phyloP scores from a whole-genome alignment of 2,888 invertebrate genomes.

The Trichacis sp. region DNA sequence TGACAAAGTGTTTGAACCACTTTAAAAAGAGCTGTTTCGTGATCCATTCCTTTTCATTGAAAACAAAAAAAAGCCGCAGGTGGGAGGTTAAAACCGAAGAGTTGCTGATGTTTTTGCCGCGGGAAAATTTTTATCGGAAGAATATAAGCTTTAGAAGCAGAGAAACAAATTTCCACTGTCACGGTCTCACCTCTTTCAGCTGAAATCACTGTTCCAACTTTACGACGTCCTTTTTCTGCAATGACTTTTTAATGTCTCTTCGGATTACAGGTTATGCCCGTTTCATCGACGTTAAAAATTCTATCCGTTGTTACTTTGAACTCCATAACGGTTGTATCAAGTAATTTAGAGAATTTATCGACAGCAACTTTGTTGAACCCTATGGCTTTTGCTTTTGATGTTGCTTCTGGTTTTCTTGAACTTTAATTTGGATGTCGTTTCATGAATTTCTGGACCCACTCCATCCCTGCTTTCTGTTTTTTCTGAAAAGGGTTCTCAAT shows the following conservation, averaged over 20 bases:
- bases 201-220: slow-evolving; percentile 7
- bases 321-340: background rate
- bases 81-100: slow-evolving; percentile 1
- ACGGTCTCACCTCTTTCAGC: slow-evolving; percentile 8
- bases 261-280: background rate
- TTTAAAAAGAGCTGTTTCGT: background rate
- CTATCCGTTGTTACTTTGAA: background rate
- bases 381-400: slow-evolving; percentile 1
- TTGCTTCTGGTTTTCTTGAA: background rate
- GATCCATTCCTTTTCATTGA: background rate
- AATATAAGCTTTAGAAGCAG: background rate
- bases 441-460: background rate
- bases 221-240: slow-evolving; percentile 4
- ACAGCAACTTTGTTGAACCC: slow-evolving; percentile 6
- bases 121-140: background rate
- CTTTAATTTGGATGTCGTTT: background rate
- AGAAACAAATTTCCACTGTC: slow-evolving; percentile 6
- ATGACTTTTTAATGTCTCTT: slow-evolving; percentile 1
- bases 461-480: background rate
- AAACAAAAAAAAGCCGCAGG: background rate
- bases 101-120: background rate
- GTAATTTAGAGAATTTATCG: background rate
- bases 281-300: slow-evolving; percentile 8
- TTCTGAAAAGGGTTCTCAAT: slow-evolving; percentile 51
- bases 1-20: slow-evolving; percentile 1